A percentile compares a stretch with the other conserved stretches of the same genome.
phyloP scores from a whole-genome alignment of 23 tunicate species.

The Clavelina lepadiformis region DNA sequence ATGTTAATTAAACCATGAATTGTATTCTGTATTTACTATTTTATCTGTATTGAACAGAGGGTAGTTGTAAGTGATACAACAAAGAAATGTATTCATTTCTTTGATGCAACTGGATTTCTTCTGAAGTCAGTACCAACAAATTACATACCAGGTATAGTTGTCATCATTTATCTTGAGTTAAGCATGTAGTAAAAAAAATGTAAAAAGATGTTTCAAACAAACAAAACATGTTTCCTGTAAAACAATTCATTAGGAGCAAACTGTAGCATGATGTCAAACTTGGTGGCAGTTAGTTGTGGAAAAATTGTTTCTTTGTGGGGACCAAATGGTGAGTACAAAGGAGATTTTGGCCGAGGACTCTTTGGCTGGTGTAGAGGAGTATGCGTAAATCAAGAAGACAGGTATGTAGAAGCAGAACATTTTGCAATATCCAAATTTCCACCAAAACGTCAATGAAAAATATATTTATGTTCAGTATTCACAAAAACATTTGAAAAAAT shows the following conservation, averaged over 20 bases:
- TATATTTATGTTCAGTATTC: too few species aligned
- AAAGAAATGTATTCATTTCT: slow-evolving; percentile 15
- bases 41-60: too few species aligned
- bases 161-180: too few species aligned
- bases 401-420: slow-evolving; percentile 7
- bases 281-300: slow-evolving; percentile 47
- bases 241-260: too few species aligned
- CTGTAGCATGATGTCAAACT: too few species aligned
- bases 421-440: background rate
- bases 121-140: slow-evolving; percentile 9
- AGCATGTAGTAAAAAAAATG: too few species aligned
- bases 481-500: too few species aligned
- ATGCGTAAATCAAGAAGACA: slow-evolving; percentile 21
- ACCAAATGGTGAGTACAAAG: slow-evolving; percentile 14
- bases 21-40: too few species aligned
- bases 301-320: slow-evolving; percentile 39
- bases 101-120: slow-evolving; percentile 12
- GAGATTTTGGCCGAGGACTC: slow-evolving; percentile 41
- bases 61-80: slow-evolving; percentile 17
- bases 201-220: background rate
- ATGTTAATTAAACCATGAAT: too few species aligned
- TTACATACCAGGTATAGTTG: slow-evolving; percentile 2
- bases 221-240: background rate
- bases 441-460: background rate
- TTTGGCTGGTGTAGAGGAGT: slow-evolving; percentile 57